phyloP scores from a whole-genome alignment of 1,140 invertebrate species.

The Agrilus planipennis region DNA sequence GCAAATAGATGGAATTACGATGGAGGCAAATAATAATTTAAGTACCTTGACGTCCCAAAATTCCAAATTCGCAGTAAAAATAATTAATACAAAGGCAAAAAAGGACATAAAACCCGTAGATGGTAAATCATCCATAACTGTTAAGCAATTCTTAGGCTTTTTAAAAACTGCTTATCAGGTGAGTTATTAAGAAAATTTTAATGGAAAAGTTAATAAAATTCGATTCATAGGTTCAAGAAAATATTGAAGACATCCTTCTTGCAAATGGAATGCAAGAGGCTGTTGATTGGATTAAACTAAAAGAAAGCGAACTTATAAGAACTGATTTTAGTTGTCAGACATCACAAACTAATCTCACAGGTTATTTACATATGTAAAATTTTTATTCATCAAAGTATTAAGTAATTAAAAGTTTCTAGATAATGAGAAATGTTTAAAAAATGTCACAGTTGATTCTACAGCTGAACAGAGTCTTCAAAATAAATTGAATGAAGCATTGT shows the following conservation, averaged over 20 bases:
- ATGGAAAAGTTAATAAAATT: too few relatives aligned
- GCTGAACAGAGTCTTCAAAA: conserved; percentile 23
- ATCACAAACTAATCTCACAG: conserved; percentile 12
- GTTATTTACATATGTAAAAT: too few relatives aligned
- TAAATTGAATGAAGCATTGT: conserved; percentile 50
- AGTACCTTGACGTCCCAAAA: too few relatives aligned
- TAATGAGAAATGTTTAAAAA: neutral
- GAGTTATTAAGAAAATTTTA: too few relatives aligned
- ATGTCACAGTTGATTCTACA: neutral
- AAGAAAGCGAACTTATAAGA: conserved; percentile 31
- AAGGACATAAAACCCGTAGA: too few relatives aligned
- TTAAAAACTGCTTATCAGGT: conserved; percentile 58
- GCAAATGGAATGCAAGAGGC: conserved; percentile 39
- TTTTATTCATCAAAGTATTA: conserved; percentile 1
- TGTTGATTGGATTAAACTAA: conserved; percentile 51
- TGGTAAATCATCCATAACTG: too few relatives aligned
- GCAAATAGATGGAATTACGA: too few relatives aligned
- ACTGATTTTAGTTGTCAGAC: conserved; percentile 29
- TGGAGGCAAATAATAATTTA: too few relatives aligned
- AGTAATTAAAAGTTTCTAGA: conserved; percentile 13
- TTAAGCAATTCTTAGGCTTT: conserved; percentile 59
- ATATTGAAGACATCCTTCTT: conserved; percentile 44
- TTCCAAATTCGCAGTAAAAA: too few relatives aligned
- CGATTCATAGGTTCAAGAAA: conserved; percentile 38
- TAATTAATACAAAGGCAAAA: too few relatives aligned